A percentile compares a stretch with the other conserved stretches of the same genome.
Conservation (phyloP, 2,113 vertebrate species). For the Megalops atlanticus region DNA sequence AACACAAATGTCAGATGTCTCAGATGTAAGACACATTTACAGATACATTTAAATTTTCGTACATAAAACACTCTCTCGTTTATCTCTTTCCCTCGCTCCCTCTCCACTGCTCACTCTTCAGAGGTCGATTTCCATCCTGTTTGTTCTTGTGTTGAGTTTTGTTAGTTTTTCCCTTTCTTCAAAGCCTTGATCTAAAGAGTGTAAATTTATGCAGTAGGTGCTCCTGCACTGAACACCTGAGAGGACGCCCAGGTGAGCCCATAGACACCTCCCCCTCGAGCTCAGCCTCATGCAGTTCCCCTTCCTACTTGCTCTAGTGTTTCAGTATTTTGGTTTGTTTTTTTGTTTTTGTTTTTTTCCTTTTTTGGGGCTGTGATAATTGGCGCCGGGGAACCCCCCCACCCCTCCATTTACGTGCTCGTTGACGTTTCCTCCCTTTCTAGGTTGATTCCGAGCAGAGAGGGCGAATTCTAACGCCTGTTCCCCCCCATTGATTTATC, state of each 20-base stretch:
- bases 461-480: conserved; percentile 41
- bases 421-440: neutral
- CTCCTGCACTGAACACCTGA: neutral
- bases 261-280: neutral
- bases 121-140: neutral
- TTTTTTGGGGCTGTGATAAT: conserved; percentile 11
- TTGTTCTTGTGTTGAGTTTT: neutral
- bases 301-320: neutral
- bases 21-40: too few relatives aligned
- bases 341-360: conserved; percentile 5
- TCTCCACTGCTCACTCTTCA: neutral
- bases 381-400: conserved; percentile 20
- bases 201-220: conserved; percentile 9
- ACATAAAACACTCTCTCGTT: too few relatives aligned
- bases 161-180: neutral
- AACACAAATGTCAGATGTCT: too few relatives aligned
- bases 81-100: neutral
- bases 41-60: too few relatives aligned
- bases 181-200: conserved; percentile 22
- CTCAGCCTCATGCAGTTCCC: neutral
- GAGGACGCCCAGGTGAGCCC: conserved; percentile 24
- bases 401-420: conserved; percentile 16
- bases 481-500: conserved; percentile 41
- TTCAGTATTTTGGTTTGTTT: conserved; percentile 17
- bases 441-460: conserved; percentile 1